These are phyloP conservation scores for Cantharis rufa DNA, from an alignment of 2,888 invertebrate genomes.

Conservation along the genomic window DNA sequence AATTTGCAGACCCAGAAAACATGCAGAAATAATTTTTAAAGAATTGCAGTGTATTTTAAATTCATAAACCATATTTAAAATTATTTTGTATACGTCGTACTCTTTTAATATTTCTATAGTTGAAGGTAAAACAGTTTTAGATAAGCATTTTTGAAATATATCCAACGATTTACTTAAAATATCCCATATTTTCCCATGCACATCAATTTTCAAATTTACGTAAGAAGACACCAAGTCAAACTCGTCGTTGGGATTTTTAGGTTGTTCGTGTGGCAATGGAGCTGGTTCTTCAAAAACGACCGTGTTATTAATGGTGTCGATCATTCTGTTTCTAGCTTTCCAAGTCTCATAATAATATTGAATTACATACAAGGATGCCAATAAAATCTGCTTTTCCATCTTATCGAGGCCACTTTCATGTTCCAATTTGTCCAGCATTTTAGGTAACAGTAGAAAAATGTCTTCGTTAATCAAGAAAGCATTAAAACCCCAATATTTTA, in stretches of 20 bases:
- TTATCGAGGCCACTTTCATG: neutral
- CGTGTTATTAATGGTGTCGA: conserved; percentile 40
- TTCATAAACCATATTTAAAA: conserved; percentile 39
- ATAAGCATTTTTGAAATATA: conserved; percentile 26
- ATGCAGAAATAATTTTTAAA: conserved; percentile 36
- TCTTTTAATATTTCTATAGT: conserved; percentile 12
- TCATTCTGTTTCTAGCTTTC: conserved; percentile 37
- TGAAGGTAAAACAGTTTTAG: neutral
- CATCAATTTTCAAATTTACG: conserved; percentile 40
- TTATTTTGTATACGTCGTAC: conserved; percentile 24
- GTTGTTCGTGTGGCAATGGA: conserved; percentile 17
- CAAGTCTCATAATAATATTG: conserved; percentile 35
- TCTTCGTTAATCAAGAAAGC: conserved; percentile 32
- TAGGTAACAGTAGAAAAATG: conserved; percentile 25
- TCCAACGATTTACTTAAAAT: conserved; percentile 36
- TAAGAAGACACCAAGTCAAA: conserved; percentile 45
- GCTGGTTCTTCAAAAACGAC: conserved; percentile 7
- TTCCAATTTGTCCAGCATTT: conserved; percentile 31
- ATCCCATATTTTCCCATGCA: conserved; percentile 31
- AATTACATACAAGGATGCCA: conserved; percentile 39
- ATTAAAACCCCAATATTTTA: conserved; percentile 38
- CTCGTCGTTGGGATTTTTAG: conserved; percentile 41
- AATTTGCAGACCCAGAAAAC: conserved; percentile 37
- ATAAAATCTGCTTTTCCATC: conserved; percentile 29
- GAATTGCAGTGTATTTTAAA: conserved; percentile 40